A percentile compares a stretch with the other conserved stretches of the same genome.
Evolutionary conservation across 2,113 vertebrate genomes (phyloP).

Genomic region (Takifugu flavidus): DNA sequence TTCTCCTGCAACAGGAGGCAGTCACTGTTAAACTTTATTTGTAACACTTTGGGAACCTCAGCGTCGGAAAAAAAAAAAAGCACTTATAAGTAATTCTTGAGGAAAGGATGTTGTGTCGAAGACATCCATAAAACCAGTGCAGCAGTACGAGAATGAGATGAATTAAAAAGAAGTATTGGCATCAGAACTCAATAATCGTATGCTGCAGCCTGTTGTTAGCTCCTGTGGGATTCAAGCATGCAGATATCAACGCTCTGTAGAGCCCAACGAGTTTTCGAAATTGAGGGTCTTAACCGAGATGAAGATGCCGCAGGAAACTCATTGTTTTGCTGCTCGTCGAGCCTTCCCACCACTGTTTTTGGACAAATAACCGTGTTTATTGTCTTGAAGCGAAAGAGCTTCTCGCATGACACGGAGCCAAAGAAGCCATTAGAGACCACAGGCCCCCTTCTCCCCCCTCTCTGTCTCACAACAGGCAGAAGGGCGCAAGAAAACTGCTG

Average conservation of each 20-base stretch:
- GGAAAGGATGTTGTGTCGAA: no score
- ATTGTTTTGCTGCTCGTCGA: not conserved
- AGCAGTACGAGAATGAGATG: no score
- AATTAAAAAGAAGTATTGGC: no score
- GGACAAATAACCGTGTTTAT: slow-evolving; percentile 53
- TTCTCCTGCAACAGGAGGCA: not conserved
- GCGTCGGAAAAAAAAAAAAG: no score
- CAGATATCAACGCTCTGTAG: not conserved
- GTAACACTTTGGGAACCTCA: not conserved
- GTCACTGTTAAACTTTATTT: not conserved
- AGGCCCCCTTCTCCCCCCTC: slow-evolving; percentile 45
- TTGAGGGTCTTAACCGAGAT: not conserved
- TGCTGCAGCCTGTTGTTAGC: no score
- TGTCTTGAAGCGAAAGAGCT: slow-evolving; percentile 42
- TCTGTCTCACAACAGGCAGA: slow-evolving; percentile 40
- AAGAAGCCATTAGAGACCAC: slow-evolving; percentile 46
- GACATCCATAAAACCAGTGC: no score
- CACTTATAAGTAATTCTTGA: no score
- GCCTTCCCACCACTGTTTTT: slow-evolving; percentile 40
- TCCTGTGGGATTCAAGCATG: no score
- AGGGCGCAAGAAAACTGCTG: slow-evolving; percentile 13
- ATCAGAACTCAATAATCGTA: no score
- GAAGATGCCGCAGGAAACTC: no score
- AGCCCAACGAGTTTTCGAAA: not conserved
- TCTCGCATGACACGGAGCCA: slow-evolving; percentile 45